Evolutionary conservation across 2,888 invertebrate genomes (phyloP).

Genomic region (Pristionchus exspectatus): DNA sequence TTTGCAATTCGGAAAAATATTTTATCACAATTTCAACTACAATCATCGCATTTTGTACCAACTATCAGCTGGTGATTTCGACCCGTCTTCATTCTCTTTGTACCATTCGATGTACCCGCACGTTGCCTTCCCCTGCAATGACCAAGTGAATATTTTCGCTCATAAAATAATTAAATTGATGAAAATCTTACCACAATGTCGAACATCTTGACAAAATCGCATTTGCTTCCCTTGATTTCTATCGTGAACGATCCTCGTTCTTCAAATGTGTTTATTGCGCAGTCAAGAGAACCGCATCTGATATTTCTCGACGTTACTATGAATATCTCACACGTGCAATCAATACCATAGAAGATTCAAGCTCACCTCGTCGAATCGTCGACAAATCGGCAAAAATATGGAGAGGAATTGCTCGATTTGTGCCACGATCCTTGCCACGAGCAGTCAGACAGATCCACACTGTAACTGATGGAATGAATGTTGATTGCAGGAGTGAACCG

Average conservation of each 20-base stretch:
- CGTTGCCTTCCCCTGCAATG: constrained; percentile 70
- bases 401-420: too few species aligned
- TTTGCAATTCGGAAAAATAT: background rate
- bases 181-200: background rate
- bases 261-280: background rate
- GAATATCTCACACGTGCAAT: too few species aligned
- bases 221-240: constrained; percentile 57
- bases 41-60: constrained; percentile 74
- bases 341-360: too few species aligned
- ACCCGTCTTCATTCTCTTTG: constrained; percentile 65
- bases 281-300: background rate
- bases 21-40: background rate
- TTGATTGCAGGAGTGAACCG: too few species aligned
- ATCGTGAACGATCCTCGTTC: background rate
- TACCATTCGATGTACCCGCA: constrained; percentile 77
- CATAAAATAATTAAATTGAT: background rate
- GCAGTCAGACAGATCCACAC: too few species aligned
- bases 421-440: too few species aligned
- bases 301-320: background rate
- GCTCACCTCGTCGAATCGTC: too few species aligned
- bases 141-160: constrained; percentile 25
- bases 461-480: too few species aligned
- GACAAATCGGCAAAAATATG: too few species aligned
- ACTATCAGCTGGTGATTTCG: constrained; percentile 65
- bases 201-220: constrained; percentile 50